These are phyloP conservation scores for Mythimna vitellina DNA, from an alignment of 2,888 invertebrate genomes.

Conservation along the genomic window DNA sequence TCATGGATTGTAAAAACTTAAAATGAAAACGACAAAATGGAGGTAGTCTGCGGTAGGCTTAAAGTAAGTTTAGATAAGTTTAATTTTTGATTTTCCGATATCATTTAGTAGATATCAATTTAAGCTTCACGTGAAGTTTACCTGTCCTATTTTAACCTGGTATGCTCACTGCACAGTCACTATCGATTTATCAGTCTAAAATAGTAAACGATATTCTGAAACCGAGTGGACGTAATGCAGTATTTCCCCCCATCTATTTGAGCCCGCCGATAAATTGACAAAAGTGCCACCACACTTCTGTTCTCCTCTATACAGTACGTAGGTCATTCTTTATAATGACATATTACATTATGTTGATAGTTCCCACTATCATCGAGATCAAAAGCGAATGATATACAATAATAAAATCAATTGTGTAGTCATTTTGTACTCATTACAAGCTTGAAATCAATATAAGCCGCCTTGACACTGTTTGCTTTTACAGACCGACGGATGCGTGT, in stretches of 20 bases:
- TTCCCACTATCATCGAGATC: constrained; percentile 38
- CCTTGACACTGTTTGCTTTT: constrained; percentile 87
- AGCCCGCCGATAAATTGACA: constrained; percentile 21
- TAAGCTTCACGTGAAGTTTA: background rate
- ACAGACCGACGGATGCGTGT: constrained; percentile 81
- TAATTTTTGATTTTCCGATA: background rate
- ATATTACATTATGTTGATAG: constrained; percentile 28
- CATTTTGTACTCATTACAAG: constrained; percentile 81
- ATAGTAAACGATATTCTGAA: constrained; percentile 29
- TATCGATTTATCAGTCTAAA: constrained; percentile 38
- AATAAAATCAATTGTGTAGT: constrained; percentile 75
- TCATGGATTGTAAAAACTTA: too few species aligned
- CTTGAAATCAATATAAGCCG: constrained; percentile 85
- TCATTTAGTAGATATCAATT: background rate
- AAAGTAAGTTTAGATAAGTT: too few species aligned
- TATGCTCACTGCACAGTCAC: background rate
- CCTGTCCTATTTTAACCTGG: background rate
- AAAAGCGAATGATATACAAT: constrained; percentile 66
- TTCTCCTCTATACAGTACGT: background rate
- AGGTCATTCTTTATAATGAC: constrained; percentile 21
- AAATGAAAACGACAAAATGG: too few species aligned
- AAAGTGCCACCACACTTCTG: constrained; percentile 16
- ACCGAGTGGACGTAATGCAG: constrained; percentile 33
- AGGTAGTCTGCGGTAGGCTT: too few species aligned
- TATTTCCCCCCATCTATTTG: constrained; percentile 39